A percentile compares a stretch with the other conserved stretches of the same genome.
Conservation (phyloP, 2,797 vertebrate species). For the Scarus forsteni region DNA sequence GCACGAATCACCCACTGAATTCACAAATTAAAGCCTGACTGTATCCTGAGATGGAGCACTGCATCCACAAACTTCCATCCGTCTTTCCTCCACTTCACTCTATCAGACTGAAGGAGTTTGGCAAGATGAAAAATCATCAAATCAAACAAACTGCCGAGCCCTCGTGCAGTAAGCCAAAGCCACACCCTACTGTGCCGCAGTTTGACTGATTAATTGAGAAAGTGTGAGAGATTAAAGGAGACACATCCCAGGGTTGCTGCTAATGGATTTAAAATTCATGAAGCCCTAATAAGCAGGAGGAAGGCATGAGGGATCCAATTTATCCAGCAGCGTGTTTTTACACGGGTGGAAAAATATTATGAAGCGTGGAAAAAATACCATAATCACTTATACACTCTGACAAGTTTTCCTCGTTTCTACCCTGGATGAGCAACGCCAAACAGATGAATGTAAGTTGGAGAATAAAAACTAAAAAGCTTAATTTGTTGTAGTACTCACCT, state of each 20-base stretch:
- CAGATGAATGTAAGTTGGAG: background rate
- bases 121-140: conserved; percentile 56
- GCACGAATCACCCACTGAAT: background rate
- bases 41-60: background rate
- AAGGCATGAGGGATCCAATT: conserved; percentile 75
- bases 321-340: conserved; percentile 50
- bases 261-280: conserved; percentile 82
- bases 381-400: conserved; percentile 10
- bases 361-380: conserved; percentile 20
- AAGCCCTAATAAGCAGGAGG: conserved; percentile 59
- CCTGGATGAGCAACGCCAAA: background rate
- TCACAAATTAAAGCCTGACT: background rate
- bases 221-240: conserved; percentile 80
- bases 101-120: conserved; percentile 22
- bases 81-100: conserved; percentile 2
- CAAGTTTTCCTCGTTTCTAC: conserved; percentile 16
- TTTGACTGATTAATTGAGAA: conserved; percentile 81
- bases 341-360: conserved; percentile 46
- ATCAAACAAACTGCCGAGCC: conserved; percentile 58
- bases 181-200: conserved; percentile 72
- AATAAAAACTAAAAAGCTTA: background rate
- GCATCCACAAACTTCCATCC: conserved; percentile 1
- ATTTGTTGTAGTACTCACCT: conserved; percentile 82
- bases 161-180: conserved; percentile 22
- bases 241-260: conserved; percentile 64